Evolutionary conservation across 2,113 vertebrate genomes (phyloP).

Genomic region (Ursus arctos): DNA sequence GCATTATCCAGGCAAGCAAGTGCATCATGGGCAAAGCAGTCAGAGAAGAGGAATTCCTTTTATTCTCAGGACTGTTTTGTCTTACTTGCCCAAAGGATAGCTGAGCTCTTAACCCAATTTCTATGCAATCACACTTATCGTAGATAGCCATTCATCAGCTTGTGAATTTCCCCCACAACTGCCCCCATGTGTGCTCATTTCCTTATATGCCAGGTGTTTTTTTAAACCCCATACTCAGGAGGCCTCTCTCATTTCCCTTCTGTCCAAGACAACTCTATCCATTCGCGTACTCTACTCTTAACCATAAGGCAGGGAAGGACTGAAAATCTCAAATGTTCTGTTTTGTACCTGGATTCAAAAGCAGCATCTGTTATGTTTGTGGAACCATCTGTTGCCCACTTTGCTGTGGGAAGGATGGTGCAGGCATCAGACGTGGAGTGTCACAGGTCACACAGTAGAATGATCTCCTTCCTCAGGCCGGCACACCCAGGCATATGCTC

Average conservation of each 20-base stretch:
- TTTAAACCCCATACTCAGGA: neutral
- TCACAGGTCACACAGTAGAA: constrained; percentile 68
- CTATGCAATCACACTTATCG: neutral
- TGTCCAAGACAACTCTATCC: neutral
- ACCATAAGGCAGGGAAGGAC: neutral
- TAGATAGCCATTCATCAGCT: neutral
- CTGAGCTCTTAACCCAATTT: neutral
- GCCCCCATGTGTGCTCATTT: neutral
- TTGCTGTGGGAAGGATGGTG: constrained; percentile 42
- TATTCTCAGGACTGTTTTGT: neutral
- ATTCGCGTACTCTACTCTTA: constrained; percentile 52
- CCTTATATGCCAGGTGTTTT: neutral
- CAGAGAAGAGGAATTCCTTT: neutral
- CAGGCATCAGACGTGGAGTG: constrained; percentile 42
- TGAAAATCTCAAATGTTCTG: constrained; percentile 61
- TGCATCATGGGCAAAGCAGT: neutral
- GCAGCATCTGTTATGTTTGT: constrained; percentile 77
- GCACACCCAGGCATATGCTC: constrained; percentile 59
- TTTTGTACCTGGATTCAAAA: constrained; percentile 81
- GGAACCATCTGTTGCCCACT: constrained; percentile 79
- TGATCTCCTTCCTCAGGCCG: neutral
- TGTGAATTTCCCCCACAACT: neutral
- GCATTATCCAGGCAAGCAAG: neutral
- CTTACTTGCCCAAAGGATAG: neutral
- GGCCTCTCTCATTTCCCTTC: neutral